These are phyloP conservation scores for Cryptosula pallasiana DNA, from an alignment of 2,888 invertebrate genomes.

Conservation along the genomic window DNA sequence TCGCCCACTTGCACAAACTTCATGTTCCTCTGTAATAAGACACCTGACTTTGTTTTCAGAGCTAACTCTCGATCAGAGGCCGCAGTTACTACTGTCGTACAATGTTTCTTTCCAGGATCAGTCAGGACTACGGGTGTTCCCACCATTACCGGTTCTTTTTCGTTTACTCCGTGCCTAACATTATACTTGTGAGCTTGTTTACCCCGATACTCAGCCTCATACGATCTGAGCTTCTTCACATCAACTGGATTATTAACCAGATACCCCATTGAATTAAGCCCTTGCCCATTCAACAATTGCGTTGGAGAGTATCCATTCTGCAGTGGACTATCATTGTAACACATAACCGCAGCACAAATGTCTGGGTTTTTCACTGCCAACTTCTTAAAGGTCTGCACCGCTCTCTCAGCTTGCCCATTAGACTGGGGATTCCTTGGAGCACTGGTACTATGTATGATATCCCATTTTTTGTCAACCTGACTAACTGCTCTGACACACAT, in stretches of 20 bases:
- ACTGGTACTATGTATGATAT: background rate
- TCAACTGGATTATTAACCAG: background rate
- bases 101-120: too few relatives aligned
- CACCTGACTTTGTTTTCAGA: too few relatives aligned
- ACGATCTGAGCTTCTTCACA: background rate
- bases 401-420: background rate
- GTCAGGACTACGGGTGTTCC: too few relatives aligned
- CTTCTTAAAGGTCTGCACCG: background rate
- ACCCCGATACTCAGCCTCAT: background rate
- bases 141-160: background rate
- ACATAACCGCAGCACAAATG: background rate
- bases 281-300: background rate
- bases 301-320: background rate
- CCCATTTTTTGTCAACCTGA: too few relatives aligned
- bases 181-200: background rate
- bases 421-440: background rate
- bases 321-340: background rate
- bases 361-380: background rate
- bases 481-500: too few relatives aligned
- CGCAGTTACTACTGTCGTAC: too few relatives aligned
- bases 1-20: too few relatives aligned
- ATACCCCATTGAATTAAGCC: background rate
- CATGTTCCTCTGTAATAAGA: too few relatives aligned
- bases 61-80: too few relatives aligned
- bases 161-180: background rate